Conservation (phyloP, 1,140 invertebrate genomes). For the Lucilia cuprina region DNA sequence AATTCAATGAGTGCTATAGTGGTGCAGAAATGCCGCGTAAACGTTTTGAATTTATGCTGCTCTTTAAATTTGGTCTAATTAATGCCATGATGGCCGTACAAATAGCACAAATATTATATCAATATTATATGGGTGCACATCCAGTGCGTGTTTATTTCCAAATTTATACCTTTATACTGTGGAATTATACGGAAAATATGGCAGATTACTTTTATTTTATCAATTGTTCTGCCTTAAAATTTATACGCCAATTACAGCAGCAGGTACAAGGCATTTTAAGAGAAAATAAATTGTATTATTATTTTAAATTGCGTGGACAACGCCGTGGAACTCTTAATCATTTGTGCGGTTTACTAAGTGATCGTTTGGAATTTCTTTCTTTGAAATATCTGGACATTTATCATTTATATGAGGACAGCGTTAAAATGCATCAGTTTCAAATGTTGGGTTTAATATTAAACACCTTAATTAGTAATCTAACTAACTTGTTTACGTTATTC, state of each 20-base stretch:
- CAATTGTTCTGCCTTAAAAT: slow-evolving; percentile 48
- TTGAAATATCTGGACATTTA: slow-evolving; percentile 45
- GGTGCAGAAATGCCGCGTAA: neutral
- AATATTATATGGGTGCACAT: slow-evolving; percentile 25
- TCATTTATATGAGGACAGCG: slow-evolving; percentile 44
- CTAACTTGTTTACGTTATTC: slow-evolving; percentile 54
- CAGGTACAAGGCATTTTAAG: slow-evolving; percentile 39
- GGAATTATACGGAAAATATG: slow-evolving; percentile 59
- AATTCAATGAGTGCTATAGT: slow-evolving; percentile 37
- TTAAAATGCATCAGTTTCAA: slow-evolving; percentile 53
- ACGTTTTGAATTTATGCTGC: slow-evolving; percentile 50
- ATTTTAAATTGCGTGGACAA: neutral
- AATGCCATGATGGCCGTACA: slow-evolving; percentile 56
- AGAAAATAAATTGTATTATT: slow-evolving; percentile 30
- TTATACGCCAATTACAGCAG: slow-evolving; percentile 45
- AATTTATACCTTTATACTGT: slow-evolving; percentile 55
- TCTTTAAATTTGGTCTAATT: slow-evolving; percentile 54
- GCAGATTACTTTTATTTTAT: slow-evolving; percentile 57
- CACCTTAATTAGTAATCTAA: slow-evolving; percentile 55
- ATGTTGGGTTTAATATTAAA: slow-evolving; percentile 51
- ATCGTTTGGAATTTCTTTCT: slow-evolving; percentile 44
- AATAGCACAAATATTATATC: slow-evolving; percentile 47
- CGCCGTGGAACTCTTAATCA: slow-evolving; percentile 37
- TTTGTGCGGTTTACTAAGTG: slow-evolving; percentile 43
- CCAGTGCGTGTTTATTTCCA: slow-evolving; percentile 46